Evolutionary conservation across 2,113 vertebrate species (phyloP), one percentile per base, ranked within the genome.

Genomic region (Excalfactoria chinensis): DNA sequence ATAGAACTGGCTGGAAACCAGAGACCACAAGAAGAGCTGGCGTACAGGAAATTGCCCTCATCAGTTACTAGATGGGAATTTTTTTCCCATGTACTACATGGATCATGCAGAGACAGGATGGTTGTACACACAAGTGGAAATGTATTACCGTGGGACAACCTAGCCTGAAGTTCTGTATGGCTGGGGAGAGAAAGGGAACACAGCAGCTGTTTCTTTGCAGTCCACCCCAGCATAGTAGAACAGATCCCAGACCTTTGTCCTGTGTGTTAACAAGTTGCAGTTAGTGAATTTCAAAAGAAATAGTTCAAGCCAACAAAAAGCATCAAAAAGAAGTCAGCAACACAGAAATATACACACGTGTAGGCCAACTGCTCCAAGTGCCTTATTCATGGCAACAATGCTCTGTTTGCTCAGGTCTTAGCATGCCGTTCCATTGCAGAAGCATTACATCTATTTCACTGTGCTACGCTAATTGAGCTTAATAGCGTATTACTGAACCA

Each of bases 1-100:
- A 97, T 96, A 97, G 96, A 97, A 91, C 76, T 98, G 97, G 95
- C 95, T 95, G 35, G 62, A 96, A 94, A 94, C 88, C 97, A 97
- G 94, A 85, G 90, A 95, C 79, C 95, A 97, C 80, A 96, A 93
- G 78, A 96, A 97, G 94, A 96, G 81, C 93, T 89, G 49, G 80
- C 83, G 82, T 76, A 93, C 95, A 97, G 95, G 96, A 97, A 97
- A 96, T 56, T 76, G 88, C 94, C 84, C 77, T 95, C 96, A 93
- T 93, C 88, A 86, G 88, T 96, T 94, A 96, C 79, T 84, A 85
- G 49, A 95, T 13, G 63, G 78, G 89, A 95, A 43, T 4, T 41
- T 90, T 94, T 92, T 88, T 73, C 94, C 88, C 94, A 95, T 30
- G 18, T 91, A 76, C 78, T 90, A 88, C 55, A 86, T 3, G 28